These are phyloP conservation scores for Grus americana DNA, from an alignment of 2,113 vertebrate species.

Conservation along the genomic window DNA sequence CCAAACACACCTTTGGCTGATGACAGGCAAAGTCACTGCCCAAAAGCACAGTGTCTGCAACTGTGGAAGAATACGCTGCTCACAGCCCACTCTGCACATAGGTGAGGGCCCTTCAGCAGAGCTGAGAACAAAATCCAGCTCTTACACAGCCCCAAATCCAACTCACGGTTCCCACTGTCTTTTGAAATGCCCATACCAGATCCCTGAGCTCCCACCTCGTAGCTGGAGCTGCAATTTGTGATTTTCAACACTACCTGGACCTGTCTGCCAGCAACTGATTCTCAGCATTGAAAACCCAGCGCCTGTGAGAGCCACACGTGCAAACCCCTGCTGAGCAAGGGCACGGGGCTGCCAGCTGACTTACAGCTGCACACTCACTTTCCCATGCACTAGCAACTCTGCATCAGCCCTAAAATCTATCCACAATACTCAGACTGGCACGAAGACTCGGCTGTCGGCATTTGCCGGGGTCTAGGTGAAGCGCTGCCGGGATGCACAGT, in stretches of 20 bases:
- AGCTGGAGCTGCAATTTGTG: not conserved
- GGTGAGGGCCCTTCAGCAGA: not conserved
- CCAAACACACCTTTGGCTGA: not conserved
- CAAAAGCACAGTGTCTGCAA: not conserved
- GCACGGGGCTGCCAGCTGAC: not conserved
- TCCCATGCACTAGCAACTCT: fast-evolving
- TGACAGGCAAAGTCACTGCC: not conserved
- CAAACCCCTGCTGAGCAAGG: not conserved
- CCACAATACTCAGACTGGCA: not conserved
- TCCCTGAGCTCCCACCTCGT: not conserved
- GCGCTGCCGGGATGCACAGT: not conserved
- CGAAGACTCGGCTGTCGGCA: fast-evolving
- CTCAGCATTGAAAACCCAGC: not conserved
- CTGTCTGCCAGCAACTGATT: not conserved
- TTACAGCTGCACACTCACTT: fast-evolving
- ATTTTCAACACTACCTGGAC: not conserved
- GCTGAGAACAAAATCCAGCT: not conserved
- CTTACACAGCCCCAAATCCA: not conserved
- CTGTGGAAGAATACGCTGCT: not conserved
- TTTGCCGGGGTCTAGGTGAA: not conserved
- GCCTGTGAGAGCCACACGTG: not conserved
- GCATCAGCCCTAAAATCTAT: not conserved
- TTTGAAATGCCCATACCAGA: not conserved
- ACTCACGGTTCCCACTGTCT: not conserved
- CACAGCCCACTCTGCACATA: fast-evolving